A percentile compares a stretch with the other conserved stretches of the same genome.
phyloP scores from a whole-genome alignment of 2,113 vertebrate genomes.

The Morphnarchus princeps region DNA sequence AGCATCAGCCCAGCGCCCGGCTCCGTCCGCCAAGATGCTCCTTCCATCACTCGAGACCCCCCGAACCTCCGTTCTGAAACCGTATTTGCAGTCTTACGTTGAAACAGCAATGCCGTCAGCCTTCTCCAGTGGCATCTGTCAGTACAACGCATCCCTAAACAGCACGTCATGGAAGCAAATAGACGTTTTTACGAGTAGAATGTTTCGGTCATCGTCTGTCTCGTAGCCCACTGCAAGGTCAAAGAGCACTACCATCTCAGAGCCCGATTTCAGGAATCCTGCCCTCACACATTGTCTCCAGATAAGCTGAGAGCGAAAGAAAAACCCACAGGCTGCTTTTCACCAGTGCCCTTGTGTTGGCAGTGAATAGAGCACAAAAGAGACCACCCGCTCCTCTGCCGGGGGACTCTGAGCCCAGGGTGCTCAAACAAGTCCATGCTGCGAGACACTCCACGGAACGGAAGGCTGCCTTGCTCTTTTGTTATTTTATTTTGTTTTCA shows the following conservation, averaged over 20 bases:
- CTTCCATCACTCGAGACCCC: not conserved
- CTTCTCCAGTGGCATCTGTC: not conserved
- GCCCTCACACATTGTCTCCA: not conserved
- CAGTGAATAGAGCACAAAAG: not conserved
- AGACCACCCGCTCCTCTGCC: not conserved
- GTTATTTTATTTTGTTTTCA: not conserved
- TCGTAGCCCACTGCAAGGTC: not conserved
- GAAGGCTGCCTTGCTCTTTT: not conserved
- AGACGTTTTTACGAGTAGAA: not conserved
- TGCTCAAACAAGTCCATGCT: not conserved
- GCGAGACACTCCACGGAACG: not conserved
- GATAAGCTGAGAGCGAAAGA: not conserved
- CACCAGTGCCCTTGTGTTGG: accelerated
- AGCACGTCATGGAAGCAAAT: not conserved
- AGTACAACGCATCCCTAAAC: not conserved
- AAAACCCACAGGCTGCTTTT: not conserved
- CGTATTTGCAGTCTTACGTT: not conserved
- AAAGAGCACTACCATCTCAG: not conserved
- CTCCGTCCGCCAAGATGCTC: not conserved
- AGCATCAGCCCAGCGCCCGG: not conserved
- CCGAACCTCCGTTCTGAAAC: not conserved
- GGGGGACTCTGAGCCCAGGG: not conserved
- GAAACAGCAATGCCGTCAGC: not conserved
- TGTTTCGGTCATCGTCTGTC: not conserved
- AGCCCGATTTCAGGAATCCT: not conserved